These are phyloP conservation scores for Axinella damicornis DNA, from an alignment of 37 sponge, comb jelly and placozoan genomes.

Conservation along the genomic window DNA sequence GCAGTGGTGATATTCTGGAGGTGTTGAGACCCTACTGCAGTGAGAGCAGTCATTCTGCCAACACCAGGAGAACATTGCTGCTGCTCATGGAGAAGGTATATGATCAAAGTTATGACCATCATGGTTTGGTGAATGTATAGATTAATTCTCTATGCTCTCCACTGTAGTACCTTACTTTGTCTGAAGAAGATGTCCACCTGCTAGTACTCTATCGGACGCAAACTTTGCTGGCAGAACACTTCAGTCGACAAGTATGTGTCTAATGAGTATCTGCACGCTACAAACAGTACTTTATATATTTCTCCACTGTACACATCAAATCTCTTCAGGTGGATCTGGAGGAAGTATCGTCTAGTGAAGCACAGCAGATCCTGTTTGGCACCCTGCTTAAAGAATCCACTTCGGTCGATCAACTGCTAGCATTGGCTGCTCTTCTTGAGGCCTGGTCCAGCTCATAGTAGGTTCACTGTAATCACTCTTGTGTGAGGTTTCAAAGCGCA, in stretches of 20 bases:
- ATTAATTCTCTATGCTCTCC: not conserved
- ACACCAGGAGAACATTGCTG: not conserved
- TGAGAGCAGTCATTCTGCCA: not conserved
- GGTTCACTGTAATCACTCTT: no score
- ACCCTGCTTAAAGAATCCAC: conserved; percentile 1
- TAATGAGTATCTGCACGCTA: no score
- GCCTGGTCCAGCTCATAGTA: conserved; percentile 29
- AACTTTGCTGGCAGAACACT: conserved; percentile 21
- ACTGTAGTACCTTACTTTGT: conserved; percentile 23
- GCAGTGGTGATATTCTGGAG: conserved; percentile 11
- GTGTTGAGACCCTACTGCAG: conserved; percentile 31
- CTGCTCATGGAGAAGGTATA: conserved; percentile 36
- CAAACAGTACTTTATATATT: no score
- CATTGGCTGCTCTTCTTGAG: conserved; percentile 33
- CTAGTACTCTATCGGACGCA: conserved; percentile 50
- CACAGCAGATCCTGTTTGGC: not conserved
- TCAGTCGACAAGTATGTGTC: conserved; percentile 1
- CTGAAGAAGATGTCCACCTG: conserved; percentile 19
- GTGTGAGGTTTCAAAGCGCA: no score
- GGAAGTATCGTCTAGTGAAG: conserved; percentile 5
- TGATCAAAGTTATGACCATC: no score
- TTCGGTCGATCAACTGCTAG: conserved; percentile 2
- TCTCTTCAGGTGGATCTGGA: not conserved
- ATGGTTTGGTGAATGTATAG: no score
- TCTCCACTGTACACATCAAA: not conserved